Conservation (phyloP, 2,888 invertebrate species). For the Tigriopus californicus region DNA sequence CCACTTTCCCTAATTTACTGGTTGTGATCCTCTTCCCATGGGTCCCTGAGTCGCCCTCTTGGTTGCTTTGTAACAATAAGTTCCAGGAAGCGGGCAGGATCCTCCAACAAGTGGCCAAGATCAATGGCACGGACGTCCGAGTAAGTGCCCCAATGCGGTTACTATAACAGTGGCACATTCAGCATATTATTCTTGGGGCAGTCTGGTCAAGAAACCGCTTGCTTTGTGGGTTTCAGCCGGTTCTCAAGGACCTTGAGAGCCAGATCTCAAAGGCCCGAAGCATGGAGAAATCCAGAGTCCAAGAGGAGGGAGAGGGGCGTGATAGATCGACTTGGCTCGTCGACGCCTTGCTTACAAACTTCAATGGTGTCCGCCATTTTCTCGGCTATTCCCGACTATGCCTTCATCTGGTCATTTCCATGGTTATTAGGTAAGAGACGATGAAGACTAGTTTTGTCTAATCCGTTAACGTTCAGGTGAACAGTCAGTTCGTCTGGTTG, state of each 20-base stretch:
- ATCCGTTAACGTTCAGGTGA: no score
- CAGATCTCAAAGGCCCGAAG: neutral
- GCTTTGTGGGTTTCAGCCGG: constrained; percentile 5
- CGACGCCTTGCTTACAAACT: no score
- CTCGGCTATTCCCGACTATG: no score
- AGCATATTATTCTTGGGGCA: no score
- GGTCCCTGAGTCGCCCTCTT: constrained; percentile 19
- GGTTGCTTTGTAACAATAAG: constrained; percentile 17
- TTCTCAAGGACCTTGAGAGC: neutral
- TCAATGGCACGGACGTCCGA: constrained; percentile 15
- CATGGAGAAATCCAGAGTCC: neutral
- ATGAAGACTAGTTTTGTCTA: no score
- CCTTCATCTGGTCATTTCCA: no score
- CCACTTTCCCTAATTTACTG: neutral
- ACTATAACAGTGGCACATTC: no score
- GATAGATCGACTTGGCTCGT: no score
- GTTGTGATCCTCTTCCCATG: neutral
- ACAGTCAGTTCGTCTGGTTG: neutral
- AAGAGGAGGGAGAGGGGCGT: neutral
- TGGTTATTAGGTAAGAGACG: no score
- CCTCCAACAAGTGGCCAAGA: constrained; percentile 16
- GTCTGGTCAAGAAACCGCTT: no score
- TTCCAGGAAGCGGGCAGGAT: constrained; percentile 8
- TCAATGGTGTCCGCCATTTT: no score
- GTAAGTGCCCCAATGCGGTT: constrained; percentile 15